Evolutionary conservation across 2,888 invertebrate genomes (phyloP).

Genomic region (Dilophus febrilis): DNA sequence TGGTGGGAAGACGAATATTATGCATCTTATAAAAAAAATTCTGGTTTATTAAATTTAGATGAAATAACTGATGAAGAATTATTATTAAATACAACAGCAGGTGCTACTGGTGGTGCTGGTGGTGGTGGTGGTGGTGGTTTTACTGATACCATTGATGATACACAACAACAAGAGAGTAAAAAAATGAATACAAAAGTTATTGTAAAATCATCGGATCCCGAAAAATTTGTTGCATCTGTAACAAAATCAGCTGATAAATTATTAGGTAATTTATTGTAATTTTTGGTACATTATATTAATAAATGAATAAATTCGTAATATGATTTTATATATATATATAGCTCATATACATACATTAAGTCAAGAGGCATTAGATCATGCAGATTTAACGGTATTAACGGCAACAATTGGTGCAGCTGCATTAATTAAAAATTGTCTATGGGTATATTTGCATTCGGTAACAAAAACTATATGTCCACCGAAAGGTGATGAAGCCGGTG

Average conservation of each 20-base stretch:
- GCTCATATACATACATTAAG: slow-evolving; percentile 64
- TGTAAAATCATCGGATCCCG: slow-evolving; percentile 58
- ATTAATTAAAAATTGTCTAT: slow-evolving; percentile 57
- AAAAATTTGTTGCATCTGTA: slow-evolving; percentile 38
- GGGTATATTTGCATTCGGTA: slow-evolving; percentile 49
- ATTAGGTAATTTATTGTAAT: slow-evolving; percentile 35
- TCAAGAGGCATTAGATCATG: slow-evolving; percentile 72
- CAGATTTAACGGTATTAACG: slow-evolving; percentile 62
- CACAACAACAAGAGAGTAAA: slow-evolving; percentile 29
- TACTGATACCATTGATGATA: no score
- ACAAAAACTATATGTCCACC: slow-evolving; percentile 25
- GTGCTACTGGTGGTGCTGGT: slow-evolving; percentile 14
- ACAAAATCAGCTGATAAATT: slow-evolving; percentile 57
- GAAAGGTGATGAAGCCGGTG: slow-evolving; percentile 28
- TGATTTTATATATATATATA: slow-evolving; percentile 17
- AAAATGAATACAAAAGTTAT: slow-evolving; percentile 28
- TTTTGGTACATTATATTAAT: slow-evolving; percentile 1
- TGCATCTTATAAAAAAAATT: slow-evolving; percentile 53
- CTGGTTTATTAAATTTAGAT: slow-evolving; percentile 34
- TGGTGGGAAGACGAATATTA: slow-evolving; percentile 76
- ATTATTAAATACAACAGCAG: no score
- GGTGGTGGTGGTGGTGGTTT: no score
- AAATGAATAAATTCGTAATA: no score
- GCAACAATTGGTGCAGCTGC: slow-evolving; percentile 69
- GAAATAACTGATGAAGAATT: slow-evolving; percentile 23